Conservation (phyloP, 2,797 vertebrate species). For the Typhlichthys subterraneus region DNA sequence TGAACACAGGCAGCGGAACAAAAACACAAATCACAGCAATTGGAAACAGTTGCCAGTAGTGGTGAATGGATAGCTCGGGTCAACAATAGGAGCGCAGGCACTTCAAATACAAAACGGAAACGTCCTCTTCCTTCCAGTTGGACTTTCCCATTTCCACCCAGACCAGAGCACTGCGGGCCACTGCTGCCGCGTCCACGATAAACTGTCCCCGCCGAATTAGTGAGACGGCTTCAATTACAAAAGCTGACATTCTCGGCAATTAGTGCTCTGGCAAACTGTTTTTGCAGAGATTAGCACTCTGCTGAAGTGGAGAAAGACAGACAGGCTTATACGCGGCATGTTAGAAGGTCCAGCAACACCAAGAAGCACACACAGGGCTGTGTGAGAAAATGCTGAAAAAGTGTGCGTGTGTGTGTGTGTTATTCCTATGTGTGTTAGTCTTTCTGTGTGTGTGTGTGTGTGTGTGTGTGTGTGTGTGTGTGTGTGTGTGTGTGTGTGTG, state of each 20-base stretch:
- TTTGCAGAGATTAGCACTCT: constrained; percentile 32
- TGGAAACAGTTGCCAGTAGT: constrained; percentile 29
- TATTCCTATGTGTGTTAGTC: neutral
- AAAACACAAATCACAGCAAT: constrained; percentile 17
- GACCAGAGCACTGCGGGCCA: neutral
- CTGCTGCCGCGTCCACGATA: neutral
- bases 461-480: too few species aligned
- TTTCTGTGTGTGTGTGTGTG: constrained; percentile 8
- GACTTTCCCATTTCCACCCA: constrained; percentile 14
- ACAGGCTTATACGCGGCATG: constrained; percentile 21
- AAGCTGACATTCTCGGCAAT: constrained; percentile 35
- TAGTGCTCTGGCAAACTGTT: constrained; percentile 41
- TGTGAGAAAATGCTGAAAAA: constrained; percentile 49
- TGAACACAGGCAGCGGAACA: constrained; percentile 1
- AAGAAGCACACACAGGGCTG: constrained; percentile 13
- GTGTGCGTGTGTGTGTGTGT: neutral
- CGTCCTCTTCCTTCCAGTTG: constrained; percentile 13
- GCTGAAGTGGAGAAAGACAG: constrained; percentile 10
- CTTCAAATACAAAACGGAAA: constrained; percentile 10
- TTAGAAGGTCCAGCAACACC: constrained; percentile 41
- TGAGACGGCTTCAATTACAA: constrained; percentile 13
- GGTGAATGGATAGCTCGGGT: neutral
- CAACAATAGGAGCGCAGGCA: constrained; percentile 14
- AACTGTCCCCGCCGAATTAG: constrained; percentile 25
- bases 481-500: neutral